Base-by-base conservation (phyloP, 1,140 invertebrate species). In the Papilio glaucus region DNA sequence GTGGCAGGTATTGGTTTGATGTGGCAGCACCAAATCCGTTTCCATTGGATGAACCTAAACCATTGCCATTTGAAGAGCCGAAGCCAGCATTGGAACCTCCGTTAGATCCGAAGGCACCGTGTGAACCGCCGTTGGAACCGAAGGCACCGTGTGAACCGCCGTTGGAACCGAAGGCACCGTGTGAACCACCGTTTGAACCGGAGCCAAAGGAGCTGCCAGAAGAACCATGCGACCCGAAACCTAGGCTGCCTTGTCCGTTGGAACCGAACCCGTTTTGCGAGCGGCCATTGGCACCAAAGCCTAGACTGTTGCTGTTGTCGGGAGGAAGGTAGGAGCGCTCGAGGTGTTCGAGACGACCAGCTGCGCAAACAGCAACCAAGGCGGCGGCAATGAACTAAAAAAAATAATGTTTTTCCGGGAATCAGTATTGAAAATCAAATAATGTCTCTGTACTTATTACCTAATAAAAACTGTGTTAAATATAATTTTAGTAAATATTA, bases 1-100 rank as follows among this genome's bases (percentile, higher is more conserved):
- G 90, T 29, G 90, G 89, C 38, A 92, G 77, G 73, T 92, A 92
- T 67, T 90, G 85, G 77, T 89, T 91, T 39, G 81, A 86, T 10
- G 81, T 84, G 13, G 85, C 86, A 67, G 76, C 82, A 63, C 75
- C 62, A 61, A 81, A 86, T 60, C 81, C 77, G 68, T 70, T 77
- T 24, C 39, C 69, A 21, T 39, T 65, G 38, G 73, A 71, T 13
- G 69, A 41, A 13, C 80, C 78, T 13, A 80, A 74, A 26, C 75
- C 61, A 26, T 72, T 74, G 12, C 71, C 76, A 33, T 73, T 53
- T 21, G 45, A 49, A n/a, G n/a, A n/a, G 41, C 73, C 63, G 29
- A 73, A 75, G 7, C 72, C 77, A 37, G 37, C 13, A 21, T 60
- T 38, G 39, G 45, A 49, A 49, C 45, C n/a, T n/a, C n/a, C n/a